Evolutionary conservation across 2,888 invertebrate genomes (phyloP), one percentile per base, ranked within the genome.

Genomic region (Rhodophaea formosa): DNA sequence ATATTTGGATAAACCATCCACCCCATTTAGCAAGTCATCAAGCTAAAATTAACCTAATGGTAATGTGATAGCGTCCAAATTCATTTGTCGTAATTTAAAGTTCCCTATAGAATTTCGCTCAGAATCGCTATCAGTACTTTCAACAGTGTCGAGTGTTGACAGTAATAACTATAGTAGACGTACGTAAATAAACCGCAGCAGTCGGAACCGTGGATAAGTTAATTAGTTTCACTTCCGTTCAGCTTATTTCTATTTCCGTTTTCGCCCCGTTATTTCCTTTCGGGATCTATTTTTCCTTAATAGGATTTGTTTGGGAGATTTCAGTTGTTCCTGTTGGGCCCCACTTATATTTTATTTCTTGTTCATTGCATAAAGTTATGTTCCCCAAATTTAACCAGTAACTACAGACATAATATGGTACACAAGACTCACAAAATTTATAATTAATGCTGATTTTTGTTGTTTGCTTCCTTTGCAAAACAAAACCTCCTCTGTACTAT

Each of bases 141-240:
- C 79, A 86, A 80, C 66, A 66, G 70, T 70, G 67, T 74, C 74
- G 75, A 72, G 77, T 80, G 89, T 86, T 88, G 89, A 89, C 89
- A 89, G 85, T 81, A 80, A 86, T 81, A 84, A 83, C 72, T 69
- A 64, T 78, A 80, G 84, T 79, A 82, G 75, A 78, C 78, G 80
- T 77, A 87, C 87, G 78, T 88, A 89, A 90, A 88, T 90, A 90
- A 82, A 80, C 86, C 82, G 81, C 84, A 80, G 84, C 76, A 78
- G 75, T 76, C 81, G 73, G 79, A 78, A 80, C 80, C 82, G 87
- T 76, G 84, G 88, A 89, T 90, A 90, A 89, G 83, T 88, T 90
- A 89, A 90, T 90, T 89, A 89, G 88, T 85, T 87, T 85, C 82
- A 89, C 87, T 89, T 90, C 90, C 89, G 87, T 83, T 87, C 78